These are phyloP conservation scores for Onychostoma macrolepis DNA, from an alignment of 2,113 vertebrate genomes.

Conservation along the genomic window DNA sequence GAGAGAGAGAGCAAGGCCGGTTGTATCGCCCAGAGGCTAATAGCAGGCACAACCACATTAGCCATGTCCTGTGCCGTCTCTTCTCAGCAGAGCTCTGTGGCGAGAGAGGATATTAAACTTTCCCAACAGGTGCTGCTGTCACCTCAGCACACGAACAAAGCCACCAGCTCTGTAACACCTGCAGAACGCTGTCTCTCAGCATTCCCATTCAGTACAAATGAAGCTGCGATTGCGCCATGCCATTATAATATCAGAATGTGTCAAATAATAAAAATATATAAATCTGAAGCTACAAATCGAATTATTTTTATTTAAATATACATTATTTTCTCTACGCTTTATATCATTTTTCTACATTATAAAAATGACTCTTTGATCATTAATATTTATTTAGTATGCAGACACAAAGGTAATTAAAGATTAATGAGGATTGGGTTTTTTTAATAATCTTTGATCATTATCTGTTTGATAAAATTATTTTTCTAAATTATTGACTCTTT, in stretches of 20 bases:
- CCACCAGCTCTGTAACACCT: neutral
- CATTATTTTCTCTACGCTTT: too few relatives aligned
- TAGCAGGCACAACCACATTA: slow-evolving; percentile 65
- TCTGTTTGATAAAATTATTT: too few relatives aligned
- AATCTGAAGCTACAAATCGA: neutral
- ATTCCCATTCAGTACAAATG: neutral
- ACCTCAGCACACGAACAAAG: neutral
- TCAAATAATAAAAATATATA: neutral
- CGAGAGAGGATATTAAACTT: slow-evolving; percentile 66
- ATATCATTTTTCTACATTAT: neutral
- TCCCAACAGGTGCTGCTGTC: slow-evolving; percentile 67
- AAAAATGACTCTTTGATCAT: neutral
- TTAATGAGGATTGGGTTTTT: neutral
- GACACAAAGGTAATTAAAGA: neutral
- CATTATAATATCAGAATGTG: neutral
- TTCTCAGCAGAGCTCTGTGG: slow-evolving; percentile 50
- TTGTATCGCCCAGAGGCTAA: slow-evolving; percentile 56
- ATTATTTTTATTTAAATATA: neutral
- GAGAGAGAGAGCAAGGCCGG: slow-evolving; percentile 36
- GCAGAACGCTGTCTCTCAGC: too few relatives aligned
- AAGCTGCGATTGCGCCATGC: neutral
- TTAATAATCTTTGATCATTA: neutral
- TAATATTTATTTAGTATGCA: neutral
- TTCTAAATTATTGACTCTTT: too few relatives aligned
- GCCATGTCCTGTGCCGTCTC: slow-evolving; percentile 50